Base-by-base conservation (phyloP, 2,113 vertebrate species). In the Acinonyx jubatus region DNA sequence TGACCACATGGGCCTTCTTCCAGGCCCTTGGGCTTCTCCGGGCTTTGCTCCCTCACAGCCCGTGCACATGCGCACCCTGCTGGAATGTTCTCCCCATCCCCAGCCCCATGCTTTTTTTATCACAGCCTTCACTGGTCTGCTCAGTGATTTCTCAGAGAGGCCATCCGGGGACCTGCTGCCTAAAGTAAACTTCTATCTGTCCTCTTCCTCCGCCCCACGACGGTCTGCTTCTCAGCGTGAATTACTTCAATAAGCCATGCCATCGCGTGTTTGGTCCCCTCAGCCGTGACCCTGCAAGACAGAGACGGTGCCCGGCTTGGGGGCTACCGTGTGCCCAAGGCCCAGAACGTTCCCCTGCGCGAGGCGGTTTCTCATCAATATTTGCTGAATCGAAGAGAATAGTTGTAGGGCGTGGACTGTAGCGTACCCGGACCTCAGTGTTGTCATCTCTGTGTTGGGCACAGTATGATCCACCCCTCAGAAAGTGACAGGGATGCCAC, bases 141-240 rank as follows among this genome's bases (percentile, higher is more conserved):
- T 33, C 50, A 29, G 0, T 7, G n/a, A 6, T 33, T 29, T 38
- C 82, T 74, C 52, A 41, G 21, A 63, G 18, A 74, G 36, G 36
- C 41, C 1, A 0, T 25, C 6, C 9, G 4, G 27, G 29, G 19
- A 36, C 36, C 16, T 38, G 63, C 10, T 25, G 21, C 9, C 2
- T 8, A 41, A 71, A 68, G 11, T n/a, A 23, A 38, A 55, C 55
- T 15, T 76, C 12, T 3, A 10, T 25, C 55, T 78, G 0, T 3
- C 41, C n/a, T 55, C 33, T 31, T 81, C 36, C 55, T 81, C 25
- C 13, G 55, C 3, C 4, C 55, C 4, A 1, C 7, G 33, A 33
- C 7, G 45, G 13, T 50, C 50, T 61, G 36, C 48, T 86, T 78
- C 45, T 33, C 45, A 63, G 10, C 23, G n/a, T 79, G 38, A 69